A percentile compares a stretch with the other conserved stretches of the same genome.
Conservation (phyloP, 2,888 invertebrate genomes). For the Drosophila rubida region DNA sequence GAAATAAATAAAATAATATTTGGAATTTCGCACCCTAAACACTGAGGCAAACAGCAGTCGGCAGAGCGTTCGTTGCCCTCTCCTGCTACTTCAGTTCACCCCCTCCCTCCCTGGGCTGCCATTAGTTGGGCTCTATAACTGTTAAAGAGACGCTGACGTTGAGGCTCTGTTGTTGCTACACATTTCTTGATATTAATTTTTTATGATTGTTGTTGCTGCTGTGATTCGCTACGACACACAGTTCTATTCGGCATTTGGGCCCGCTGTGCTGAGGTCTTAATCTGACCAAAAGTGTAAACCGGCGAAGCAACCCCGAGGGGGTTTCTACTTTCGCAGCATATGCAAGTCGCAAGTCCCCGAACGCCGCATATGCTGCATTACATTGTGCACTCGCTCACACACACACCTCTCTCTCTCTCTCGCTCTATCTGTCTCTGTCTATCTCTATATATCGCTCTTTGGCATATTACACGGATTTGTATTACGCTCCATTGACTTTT, state of each 20-base stretch:
- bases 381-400: slow-evolving; percentile 6
- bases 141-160: slow-evolving; percentile 71
- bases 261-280: slow-evolving; percentile 82
- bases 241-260: slow-evolving; percentile 38
- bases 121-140: slow-evolving; percentile 76
- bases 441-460: slow-evolving; percentile 2
- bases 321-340: slow-evolving; percentile 59
- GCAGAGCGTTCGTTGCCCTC: neutral
- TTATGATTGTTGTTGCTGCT: slow-evolving; percentile 78
- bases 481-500: slow-evolving; percentile 82
- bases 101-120: slow-evolving; percentile 26
- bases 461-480: slow-evolving; percentile 74
- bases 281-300: slow-evolving; percentile 83
- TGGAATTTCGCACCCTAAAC: slow-evolving; percentile 82
- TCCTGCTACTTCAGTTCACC: neutral
- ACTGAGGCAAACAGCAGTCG: slow-evolving; percentile 29
- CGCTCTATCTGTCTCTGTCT: neutral
- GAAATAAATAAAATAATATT: slow-evolving; percentile 83
- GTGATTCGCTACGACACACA: slow-evolving; percentile 81
- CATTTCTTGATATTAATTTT: slow-evolving; percentile 52
- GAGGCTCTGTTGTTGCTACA: slow-evolving; percentile 72
- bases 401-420: too few relatives aligned
- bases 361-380: slow-evolving; percentile 43
- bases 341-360: slow-evolving; percentile 47
- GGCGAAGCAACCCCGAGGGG: slow-evolving; percentile 62